A percentile compares a stretch with the other conserved stretches of the same genome.
Conservation (phyloP, 2,797 vertebrate species). For the Apogon hyalosoma region DNA sequence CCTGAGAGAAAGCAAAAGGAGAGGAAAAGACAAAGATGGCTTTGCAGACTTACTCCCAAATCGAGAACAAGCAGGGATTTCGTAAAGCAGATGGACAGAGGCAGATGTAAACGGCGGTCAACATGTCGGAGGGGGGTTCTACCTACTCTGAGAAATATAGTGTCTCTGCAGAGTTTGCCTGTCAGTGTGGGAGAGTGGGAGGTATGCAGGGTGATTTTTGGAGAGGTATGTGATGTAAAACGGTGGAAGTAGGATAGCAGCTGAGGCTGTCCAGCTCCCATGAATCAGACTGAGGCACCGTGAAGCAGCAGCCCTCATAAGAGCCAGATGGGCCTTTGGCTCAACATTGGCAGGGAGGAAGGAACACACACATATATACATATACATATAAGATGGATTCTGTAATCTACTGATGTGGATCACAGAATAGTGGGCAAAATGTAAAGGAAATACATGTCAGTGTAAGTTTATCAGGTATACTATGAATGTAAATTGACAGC, state of each 20-base stretch:
- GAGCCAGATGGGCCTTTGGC: conserved; percentile 80
- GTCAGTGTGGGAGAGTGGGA: conserved; percentile 47
- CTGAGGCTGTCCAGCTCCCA: conserved; percentile 79
- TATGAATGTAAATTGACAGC: too few relatives aligned
- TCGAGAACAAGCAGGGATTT: conserved; percentile 40
- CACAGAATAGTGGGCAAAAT: conserved; percentile 28
- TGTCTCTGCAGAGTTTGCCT: conserved; percentile 45
- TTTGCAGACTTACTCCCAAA: conserved; percentile 14
- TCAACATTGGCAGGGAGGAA: conserved; percentile 49
- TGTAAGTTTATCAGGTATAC: too few relatives aligned
- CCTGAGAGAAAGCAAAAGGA: conserved; percentile 11
- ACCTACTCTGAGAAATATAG: conserved; percentile 47
- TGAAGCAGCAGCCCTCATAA: conserved; percentile 75
- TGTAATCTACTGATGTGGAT: conserved; percentile 29
- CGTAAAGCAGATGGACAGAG: conserved; percentile 49
- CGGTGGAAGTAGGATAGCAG: conserved; percentile 78
- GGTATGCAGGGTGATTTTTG: conserved; percentile 51
- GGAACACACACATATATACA: conserved; percentile 51
- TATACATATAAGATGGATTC: conserved; percentile 28
- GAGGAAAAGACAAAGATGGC: conserved; percentile 21
- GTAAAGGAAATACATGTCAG: conserved; percentile 12
- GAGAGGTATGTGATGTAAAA: conserved; percentile 71
- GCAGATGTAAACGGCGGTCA: conserved; percentile 59
- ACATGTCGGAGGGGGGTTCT: conserved; percentile 24
- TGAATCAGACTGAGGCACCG: conserved; percentile 81